Evolutionary conservation across 2,888 invertebrate genomes (phyloP).

Genomic region (Macrophya alboannulata): DNA sequence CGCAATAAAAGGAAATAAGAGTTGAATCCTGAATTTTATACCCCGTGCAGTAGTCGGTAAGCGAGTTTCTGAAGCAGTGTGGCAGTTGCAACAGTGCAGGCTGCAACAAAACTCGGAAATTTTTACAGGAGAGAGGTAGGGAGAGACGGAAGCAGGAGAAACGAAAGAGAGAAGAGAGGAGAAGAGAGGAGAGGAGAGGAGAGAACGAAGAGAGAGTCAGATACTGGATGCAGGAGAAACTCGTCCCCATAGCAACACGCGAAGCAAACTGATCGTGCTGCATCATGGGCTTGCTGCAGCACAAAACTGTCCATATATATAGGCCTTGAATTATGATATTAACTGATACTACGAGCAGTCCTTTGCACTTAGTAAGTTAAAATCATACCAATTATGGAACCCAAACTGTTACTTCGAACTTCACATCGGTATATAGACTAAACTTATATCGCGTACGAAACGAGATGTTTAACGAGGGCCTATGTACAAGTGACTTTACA

Average conservation of each 20-base stretch:
- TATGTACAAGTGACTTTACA: too few species aligned
- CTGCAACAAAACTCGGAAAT: conserved; percentile 36
- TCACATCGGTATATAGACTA: too few species aligned
- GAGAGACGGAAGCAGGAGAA: conserved; percentile 44
- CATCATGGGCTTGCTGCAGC: conserved; percentile 41
- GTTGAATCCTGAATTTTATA: conserved; percentile 17
- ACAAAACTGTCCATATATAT: conserved; percentile 6
- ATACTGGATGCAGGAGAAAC: conserved; percentile 58
- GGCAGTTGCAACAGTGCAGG: conserved; percentile 31
- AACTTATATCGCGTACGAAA: too few species aligned
- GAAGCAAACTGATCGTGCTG: conserved; percentile 53
- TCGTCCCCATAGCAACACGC: conserved; percentile 65
- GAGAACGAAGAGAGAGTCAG: conserved; percentile 47
- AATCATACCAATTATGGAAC: too few species aligned
- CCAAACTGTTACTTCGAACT: too few species aligned
- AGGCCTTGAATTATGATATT: background rate
- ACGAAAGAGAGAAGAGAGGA: conserved; percentile 7
- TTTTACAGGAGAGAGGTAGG: conserved; percentile 35
- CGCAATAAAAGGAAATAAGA: background rate
- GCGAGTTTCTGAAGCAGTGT: background rate
- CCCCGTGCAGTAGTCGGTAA: background rate
- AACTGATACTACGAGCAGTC: background rate
- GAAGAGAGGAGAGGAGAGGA: background rate
- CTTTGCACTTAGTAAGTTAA: background rate
- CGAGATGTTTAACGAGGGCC: too few species aligned